These are phyloP conservation scores for silkworm (Bombyx mori) DNA, from an alignment of 1,140 invertebrate genomes.

Conservation along the genomic window DNA sequence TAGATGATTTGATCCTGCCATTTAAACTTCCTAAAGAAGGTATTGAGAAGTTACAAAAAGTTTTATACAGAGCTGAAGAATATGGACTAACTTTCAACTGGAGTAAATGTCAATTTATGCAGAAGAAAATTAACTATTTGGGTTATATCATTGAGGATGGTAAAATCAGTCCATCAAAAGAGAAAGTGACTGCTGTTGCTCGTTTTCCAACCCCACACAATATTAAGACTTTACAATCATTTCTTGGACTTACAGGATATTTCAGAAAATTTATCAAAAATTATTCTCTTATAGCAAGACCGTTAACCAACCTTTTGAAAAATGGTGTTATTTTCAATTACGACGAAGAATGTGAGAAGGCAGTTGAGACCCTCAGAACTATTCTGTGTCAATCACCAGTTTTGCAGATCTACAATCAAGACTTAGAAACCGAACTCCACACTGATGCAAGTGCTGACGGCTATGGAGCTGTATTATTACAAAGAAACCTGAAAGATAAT, in stretches of 20 bases:
- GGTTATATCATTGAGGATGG: too few relatives aligned
- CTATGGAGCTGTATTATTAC: too few relatives aligned
- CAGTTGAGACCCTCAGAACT: neutral
- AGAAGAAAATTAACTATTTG: too few relatives aligned
- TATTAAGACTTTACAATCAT: constrained; percentile 14
- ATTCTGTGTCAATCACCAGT: too few relatives aligned
- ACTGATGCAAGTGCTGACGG: too few relatives aligned
- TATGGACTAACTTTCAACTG: constrained; percentile 20
- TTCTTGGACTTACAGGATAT: constrained; percentile 23
- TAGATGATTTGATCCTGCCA: constrained; percentile 24
- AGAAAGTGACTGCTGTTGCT: neutral
- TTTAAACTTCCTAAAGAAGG: constrained; percentile 18
- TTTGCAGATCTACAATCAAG: too few relatives aligned
- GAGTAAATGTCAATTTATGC: neutral
- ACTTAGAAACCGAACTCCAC: too few relatives aligned
- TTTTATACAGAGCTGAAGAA: constrained; percentile 21
- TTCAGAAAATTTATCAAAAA: constrained; percentile 33
- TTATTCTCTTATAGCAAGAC: constrained; percentile 27
- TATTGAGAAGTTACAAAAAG: constrained; percentile 15
- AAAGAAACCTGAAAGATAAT: too few relatives aligned
- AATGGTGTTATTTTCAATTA: constrained; percentile 21
- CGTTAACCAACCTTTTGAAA: constrained; percentile 24
- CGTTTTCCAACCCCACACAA: constrained; percentile 23
- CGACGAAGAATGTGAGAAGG: constrained; percentile 9
- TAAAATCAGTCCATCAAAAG: too few relatives aligned